Evolutionary conservation across 2,113 vertebrate genomes (phyloP).

Genomic region (Apodemus sylvaticus): DNA sequence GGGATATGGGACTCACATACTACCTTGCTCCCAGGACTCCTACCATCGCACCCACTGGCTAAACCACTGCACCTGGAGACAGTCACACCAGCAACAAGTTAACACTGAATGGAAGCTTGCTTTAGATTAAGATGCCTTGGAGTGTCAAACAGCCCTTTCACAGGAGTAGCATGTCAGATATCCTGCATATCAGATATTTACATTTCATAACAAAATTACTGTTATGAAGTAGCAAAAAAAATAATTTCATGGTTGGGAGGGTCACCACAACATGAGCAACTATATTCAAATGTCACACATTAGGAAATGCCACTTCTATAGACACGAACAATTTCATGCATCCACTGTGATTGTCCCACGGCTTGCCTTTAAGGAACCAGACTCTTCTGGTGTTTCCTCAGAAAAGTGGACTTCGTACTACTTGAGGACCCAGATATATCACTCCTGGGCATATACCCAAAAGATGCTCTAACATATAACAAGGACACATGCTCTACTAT

Average conservation of each 20-base stretch:
- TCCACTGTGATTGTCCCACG: background rate
- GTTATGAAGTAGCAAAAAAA: background rate
- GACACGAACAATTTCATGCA: background rate
- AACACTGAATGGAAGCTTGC: background rate
- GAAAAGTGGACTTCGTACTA: no score
- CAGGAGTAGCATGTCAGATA: background rate
- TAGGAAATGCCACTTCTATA: background rate
- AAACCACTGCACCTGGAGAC: background rate
- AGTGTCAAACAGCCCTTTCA: background rate
- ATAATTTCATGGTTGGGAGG: background rate
- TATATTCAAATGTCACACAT: background rate
- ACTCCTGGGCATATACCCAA: no score
- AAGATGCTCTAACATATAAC: no score
- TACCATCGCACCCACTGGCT: no score
- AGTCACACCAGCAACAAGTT: fast-evolving
- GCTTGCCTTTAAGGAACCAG: background rate
- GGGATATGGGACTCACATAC: background rate
- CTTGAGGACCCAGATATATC: no score
- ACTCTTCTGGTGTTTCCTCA: background rate
- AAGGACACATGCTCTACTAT: no score
- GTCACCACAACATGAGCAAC: background rate
- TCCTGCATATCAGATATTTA: background rate
- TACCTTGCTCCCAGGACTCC: background rate
- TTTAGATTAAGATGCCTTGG: background rate
- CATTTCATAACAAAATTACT: background rate